Percentiles rank a stretch among this genome's conserved stretches.
phyloP scores from a whole-genome alignment of 2,797 vertebrate genomes.

The Tapera naevia region DNA sequence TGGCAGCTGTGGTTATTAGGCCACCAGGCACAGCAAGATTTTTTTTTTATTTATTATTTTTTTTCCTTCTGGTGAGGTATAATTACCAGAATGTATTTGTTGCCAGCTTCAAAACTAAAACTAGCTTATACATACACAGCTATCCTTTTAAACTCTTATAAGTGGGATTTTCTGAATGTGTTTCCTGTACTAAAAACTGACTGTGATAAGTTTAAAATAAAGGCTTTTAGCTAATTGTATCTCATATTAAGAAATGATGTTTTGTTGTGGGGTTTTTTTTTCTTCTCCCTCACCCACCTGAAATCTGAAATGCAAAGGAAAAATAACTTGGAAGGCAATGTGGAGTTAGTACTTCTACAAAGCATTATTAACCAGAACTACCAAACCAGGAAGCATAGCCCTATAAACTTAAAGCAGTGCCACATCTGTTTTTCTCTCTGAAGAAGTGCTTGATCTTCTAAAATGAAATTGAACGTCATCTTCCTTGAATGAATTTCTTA shows the following conservation, averaged over 20 bases:
- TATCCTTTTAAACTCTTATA: not conserved
- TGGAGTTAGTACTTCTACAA: conserved; percentile 7
- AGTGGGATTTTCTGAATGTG: not conserved
- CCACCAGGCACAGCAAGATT: not conserved
- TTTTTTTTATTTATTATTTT: not conserved
- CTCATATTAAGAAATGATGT: not conserved
- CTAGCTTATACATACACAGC: not conserved
- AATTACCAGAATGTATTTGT: not conserved
- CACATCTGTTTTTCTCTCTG: conserved; percentile 34
- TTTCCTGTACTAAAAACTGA: not conserved
- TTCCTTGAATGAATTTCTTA: not conserved
- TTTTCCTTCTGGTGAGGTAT: not conserved
- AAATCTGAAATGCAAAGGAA: not conserved
- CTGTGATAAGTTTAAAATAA: not conserved
- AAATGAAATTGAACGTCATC: conserved; percentile 16
- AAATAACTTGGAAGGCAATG: not conserved
- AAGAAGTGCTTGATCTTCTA: conserved; percentile 51
- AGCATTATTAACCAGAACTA: conserved; percentile 35
- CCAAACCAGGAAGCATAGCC: not conserved
- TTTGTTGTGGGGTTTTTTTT: not conserved
- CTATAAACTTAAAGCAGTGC: not conserved
- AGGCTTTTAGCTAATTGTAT: not conserved
- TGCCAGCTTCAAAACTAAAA: not conserved
- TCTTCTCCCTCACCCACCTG: not conserved
- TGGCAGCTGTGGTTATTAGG: not conserved